Evolutionary conservation across 2,888 invertebrate species (phyloP).

Genomic region (Mylabris sibirica): DNA sequence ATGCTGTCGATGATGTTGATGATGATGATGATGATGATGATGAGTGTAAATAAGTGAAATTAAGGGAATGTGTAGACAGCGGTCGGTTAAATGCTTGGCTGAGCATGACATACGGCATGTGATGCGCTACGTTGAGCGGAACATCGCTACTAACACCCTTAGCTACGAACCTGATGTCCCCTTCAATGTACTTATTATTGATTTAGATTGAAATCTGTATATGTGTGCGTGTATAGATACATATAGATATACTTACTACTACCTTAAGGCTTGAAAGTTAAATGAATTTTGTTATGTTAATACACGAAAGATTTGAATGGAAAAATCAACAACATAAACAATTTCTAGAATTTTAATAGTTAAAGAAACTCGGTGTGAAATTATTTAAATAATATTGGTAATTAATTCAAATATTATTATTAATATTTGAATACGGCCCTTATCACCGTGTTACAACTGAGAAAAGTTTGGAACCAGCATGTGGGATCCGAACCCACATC

Average conservation of each 20-base stretch:
- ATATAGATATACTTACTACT: constrained; percentile 10
- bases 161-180: constrained; percentile 23
- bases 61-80: constrained; percentile 19
- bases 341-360: too few species aligned
- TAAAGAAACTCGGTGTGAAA: too few species aligned
- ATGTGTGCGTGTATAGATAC: neutral
- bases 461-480: too few species aligned
- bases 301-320: neutral
- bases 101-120: constrained; percentile 37
- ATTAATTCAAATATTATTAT: too few species aligned
- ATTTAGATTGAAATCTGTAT: constrained; percentile 44
- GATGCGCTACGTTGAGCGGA: constrained; percentile 43
- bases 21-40: too few species aligned
- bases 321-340: neutral
- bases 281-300: constrained; percentile 1
- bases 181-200: constrained; percentile 39
- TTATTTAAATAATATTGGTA: too few species aligned
- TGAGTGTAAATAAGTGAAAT: constrained; percentile 22
- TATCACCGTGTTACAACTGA: too few species aligned
- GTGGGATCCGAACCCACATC: too few species aligned
- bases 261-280: constrained; percentile 25
- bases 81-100: constrained; percentile 35
- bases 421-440: too few species aligned
- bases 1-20: too few species aligned
- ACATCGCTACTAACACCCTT: constrained; percentile 39